Evolutionary conservation across 1,140 invertebrate species (phyloP).

Genomic region (Brachionus koreanus): DNA sequence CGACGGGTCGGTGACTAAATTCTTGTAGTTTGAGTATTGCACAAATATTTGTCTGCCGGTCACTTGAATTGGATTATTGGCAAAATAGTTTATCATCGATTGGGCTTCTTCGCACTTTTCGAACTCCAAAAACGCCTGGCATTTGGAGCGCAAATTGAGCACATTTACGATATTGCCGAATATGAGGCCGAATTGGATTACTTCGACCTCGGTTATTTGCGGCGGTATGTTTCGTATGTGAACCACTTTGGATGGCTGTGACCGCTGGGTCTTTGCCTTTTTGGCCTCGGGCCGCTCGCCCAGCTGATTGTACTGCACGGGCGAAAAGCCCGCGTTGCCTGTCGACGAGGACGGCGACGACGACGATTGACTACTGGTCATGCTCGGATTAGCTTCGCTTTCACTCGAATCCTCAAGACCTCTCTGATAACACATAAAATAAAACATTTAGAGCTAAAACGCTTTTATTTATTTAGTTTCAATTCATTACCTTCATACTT

Average conservation of each 20-base stretch:
- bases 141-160: slow-evolving; percentile 84
- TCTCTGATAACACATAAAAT: slow-evolving; percentile 25
- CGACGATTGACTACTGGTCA: not conserved
- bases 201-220: slow-evolving; percentile 86
- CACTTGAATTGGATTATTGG: slow-evolving; percentile 69
- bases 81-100: slow-evolving; percentile 86
- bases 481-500: slow-evolving; percentile 41
- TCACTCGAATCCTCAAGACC: slow-evolving; percentile 25
- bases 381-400: slow-evolving; percentile 4
- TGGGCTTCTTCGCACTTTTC: slow-evolving; percentile 80
- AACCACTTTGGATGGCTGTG: slow-evolving; percentile 79
- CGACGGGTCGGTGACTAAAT: slow-evolving; percentile 59
- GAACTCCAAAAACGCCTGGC: slow-evolving; percentile 93
- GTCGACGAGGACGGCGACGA: slow-evolving; percentile 15
- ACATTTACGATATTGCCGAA: slow-evolving; percentile 90
- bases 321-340: slow-evolving; percentile 1
- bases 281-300: slow-evolving; percentile 21
- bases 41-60: slow-evolving; percentile 85
- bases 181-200: slow-evolving; percentile 85
- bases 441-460: not conserved
- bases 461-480: not conserved
- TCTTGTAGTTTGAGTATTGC: slow-evolving; percentile 89
- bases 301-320: not conserved
- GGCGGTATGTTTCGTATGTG: slow-evolving; percentile 93
- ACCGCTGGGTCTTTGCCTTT: slow-evolving; percentile 12